Evolutionary conservation across 2,113 vertebrate genomes (phyloP).

Genomic region (Heptranchias perlo): DNA sequence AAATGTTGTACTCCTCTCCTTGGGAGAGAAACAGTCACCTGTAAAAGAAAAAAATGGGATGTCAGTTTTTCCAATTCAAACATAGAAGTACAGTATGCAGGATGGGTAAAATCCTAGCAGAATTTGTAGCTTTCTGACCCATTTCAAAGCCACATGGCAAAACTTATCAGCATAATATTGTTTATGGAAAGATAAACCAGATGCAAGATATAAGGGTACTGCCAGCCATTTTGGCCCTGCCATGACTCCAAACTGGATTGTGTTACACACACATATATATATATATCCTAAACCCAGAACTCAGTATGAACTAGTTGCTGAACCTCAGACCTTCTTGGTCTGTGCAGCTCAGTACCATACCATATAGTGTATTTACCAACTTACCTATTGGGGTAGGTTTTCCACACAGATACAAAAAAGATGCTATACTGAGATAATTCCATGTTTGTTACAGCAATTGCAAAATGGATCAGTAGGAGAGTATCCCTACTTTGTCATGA

Average conservation of each 20-base stretch:
- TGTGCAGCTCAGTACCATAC: neutral
- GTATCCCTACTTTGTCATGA: neutral
- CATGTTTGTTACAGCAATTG: neutral
- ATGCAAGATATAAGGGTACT: neutral
- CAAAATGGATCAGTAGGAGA: neutral
- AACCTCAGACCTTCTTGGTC: neutral
- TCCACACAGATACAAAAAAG: neutral
- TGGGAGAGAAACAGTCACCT: conserved; percentile 33
- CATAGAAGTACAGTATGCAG: neutral
- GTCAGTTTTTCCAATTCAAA: neutral
- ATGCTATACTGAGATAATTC: neutral
- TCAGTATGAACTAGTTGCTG: neutral
- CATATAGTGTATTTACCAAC: neutral
- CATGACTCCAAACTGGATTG: neutral
- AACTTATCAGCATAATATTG: neutral
- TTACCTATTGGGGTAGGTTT: neutral
- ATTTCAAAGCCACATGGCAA: neutral
- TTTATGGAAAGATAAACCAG: neutral
- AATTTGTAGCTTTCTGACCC: neutral
- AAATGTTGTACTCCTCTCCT: conserved; percentile 29
- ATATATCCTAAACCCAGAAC: neutral
- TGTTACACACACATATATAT: too few species aligned
- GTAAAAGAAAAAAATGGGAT: neutral
- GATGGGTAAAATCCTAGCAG: neutral
- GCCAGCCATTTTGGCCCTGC: neutral